A percentile compares a stretch with the other conserved stretches of the same genome.
Conservation (phyloP, 1,140 invertebrate species). For the Saccostrea echinata region DNA sequence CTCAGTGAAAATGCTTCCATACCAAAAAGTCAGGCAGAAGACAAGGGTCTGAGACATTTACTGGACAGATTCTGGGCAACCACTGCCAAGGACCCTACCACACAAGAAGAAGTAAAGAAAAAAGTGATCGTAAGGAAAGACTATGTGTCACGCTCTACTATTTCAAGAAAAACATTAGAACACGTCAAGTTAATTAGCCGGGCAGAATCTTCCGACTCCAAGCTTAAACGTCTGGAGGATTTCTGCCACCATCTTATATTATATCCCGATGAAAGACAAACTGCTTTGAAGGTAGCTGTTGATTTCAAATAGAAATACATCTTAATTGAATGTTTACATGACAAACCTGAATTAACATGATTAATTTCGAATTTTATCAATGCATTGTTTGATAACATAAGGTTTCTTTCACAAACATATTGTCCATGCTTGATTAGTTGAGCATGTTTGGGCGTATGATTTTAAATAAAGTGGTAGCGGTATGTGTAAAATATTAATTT, state of each 20-base stretch:
- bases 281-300: conserved; percentile 85
- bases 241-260: conserved; percentile 86
- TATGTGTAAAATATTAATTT: too few species aligned
- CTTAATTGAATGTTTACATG: too few species aligned
- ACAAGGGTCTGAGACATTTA: neutral
- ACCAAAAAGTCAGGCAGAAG: neutral
- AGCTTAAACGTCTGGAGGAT: conserved; percentile 84
- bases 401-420: too few species aligned
- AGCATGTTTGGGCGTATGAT: too few species aligned
- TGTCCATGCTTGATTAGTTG: too few species aligned
- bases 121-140: conserved; percentile 62
- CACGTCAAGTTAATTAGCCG: conserved; percentile 84
- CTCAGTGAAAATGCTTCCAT: neutral
- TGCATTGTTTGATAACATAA: too few species aligned
- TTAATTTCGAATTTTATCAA: too few species aligned
- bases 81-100: neutral
- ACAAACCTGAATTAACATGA: too few species aligned
- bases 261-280: conserved; percentile 86
- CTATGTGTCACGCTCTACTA: conserved; percentile 62
- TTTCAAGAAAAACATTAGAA: conserved; percentile 83
- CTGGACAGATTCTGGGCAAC: conserved; percentile 20
- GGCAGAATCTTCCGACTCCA: conserved; percentile 83
- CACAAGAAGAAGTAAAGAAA: conserved; percentile 40
- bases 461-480: too few species aligned
- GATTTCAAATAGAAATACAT: too few species aligned